Base-by-base conservation (phyloP, 2,888 invertebrate genomes). In the Limulus polyphemus region DNA sequence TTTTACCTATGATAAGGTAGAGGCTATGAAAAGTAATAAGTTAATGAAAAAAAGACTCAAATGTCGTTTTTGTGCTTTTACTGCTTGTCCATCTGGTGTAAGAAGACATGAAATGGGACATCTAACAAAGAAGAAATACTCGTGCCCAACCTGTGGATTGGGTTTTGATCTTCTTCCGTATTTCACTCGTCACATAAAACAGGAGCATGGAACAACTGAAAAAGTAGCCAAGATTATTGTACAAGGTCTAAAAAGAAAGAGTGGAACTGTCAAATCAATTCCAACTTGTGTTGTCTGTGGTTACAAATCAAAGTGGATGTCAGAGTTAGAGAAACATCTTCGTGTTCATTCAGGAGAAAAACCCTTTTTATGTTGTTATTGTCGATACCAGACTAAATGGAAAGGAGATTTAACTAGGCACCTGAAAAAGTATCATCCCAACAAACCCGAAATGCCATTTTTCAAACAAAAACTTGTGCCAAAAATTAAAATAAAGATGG, bases 321-420 rank as follows among this genome's bases (percentile, higher is more conserved):
- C 69, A 1, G 69, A 68, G 58, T 58, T 69, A 46, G 65, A 67
- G 56, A 64, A 65, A 51, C 69, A 69, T 54, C 62, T 68, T 60
- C 50, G 69, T 48, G 69, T 69, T 32, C 69, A 69, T 51, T 65
- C 69, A 11, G 62, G 64, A 14, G 67, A 69, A 46, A 65, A 67
- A 49, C 69, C 69, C 11, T 69, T 69, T 52, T 59, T 63, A 47
- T 69, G 69, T 55, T 62, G 60, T 16, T 65, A 62, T 55, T 69
- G 69, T 58, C 64, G 67, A 49, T 69, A 69, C 49, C 62, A 64
- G 16, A 67, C 69, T 47, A 68, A 68, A 58, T 67, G 69, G 67
- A 69, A 69, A 55, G 69, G 69, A 7, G 69, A 69, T 58, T 55
- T 69, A 12, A 68, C 65, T 57, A 68, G 69, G 14, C 69, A 69